Evolutionary conservation across 2,797 vertebrate species (phyloP).

Genomic region (Uromys caudimaculatus): DNA sequence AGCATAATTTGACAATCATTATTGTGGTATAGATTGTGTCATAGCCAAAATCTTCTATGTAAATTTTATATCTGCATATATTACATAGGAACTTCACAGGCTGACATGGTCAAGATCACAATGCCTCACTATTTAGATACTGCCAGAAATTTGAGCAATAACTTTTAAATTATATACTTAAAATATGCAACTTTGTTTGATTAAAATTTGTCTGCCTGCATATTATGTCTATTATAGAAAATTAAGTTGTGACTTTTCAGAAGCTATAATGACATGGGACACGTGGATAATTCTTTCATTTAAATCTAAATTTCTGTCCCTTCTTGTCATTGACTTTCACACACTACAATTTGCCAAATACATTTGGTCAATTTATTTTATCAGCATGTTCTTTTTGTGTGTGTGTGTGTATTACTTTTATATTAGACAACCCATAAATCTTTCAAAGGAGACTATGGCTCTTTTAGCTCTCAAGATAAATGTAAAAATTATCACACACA

Average conservation of each 20-base stretch:
- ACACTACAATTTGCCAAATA: background rate
- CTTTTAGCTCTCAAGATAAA: background rate
- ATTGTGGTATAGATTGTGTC: background rate
- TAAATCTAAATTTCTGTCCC: background rate
- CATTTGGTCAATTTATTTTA: background rate
- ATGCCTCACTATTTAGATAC: background rate
- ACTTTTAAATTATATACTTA: background rate
- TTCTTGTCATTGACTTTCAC: background rate
- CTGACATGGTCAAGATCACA: background rate
- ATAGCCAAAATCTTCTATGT: no score
- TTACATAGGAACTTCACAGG: background rate
- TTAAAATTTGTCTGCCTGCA: background rate
- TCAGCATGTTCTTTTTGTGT: background rate
- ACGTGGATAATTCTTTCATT: background rate
- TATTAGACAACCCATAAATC: background rate
- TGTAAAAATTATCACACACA: background rate
- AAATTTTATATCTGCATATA: background rate
- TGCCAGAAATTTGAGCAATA: background rate
- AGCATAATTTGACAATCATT: background rate
- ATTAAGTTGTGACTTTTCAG: background rate
- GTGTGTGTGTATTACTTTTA: background rate
- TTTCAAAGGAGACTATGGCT: background rate
- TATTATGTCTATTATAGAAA: background rate
- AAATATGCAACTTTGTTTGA: background rate
- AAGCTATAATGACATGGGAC: background rate